These are phyloP conservation scores for Euplagia quadripunctaria DNA, from an alignment of 2,888 invertebrate genomes.

Conservation along the genomic window DNA sequence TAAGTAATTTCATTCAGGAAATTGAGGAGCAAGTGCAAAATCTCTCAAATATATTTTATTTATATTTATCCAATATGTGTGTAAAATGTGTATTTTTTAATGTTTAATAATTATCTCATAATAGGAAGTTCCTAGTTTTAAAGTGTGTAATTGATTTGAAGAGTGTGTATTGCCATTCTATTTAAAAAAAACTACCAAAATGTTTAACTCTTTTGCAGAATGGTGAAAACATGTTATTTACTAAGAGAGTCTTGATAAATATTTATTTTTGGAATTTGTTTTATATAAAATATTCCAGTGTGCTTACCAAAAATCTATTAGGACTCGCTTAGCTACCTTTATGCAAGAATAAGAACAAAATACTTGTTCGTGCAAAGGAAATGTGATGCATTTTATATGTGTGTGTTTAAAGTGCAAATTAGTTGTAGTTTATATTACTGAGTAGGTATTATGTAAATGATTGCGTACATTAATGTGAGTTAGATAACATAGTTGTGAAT, in stretches of 20 bases:
- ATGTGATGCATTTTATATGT: slow-evolving; percentile 44
- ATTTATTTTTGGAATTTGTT: slow-evolving; percentile 26
- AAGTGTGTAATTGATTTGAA: slow-evolving; percentile 33
- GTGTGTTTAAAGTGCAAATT: slow-evolving; percentile 50
- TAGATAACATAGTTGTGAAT: slow-evolving; percentile 5
- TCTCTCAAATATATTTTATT: slow-evolving; percentile 47
- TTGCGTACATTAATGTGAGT: slow-evolving; percentile 40
- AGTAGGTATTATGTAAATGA: slow-evolving; percentile 35
- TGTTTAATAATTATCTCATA: slow-evolving; percentile 27
- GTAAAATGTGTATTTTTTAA: slow-evolving; percentile 43
- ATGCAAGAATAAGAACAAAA: slow-evolving; percentile 44
- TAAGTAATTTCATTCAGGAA: not conserved
- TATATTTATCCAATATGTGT: slow-evolving; percentile 38
- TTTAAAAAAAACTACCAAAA: not conserved
- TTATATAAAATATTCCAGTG: slow-evolving; percentile 37
- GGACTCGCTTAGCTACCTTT: slow-evolving; percentile 30
- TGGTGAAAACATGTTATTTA: slow-evolving; percentile 12
- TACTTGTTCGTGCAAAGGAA: slow-evolving; percentile 29
- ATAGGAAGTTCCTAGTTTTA: slow-evolving; percentile 44
- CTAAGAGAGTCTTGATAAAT: slow-evolving; percentile 18
- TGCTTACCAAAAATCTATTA: slow-evolving; percentile 22
- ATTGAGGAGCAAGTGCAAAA: slow-evolving; percentile 29
- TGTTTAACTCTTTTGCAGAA: not conserved
- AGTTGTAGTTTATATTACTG: slow-evolving; percentile 41
- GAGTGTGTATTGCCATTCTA: slow-evolving; percentile 10